A percentile compares a stretch with the other conserved stretches of the same genome.
Evolutionary conservation across 2,113 vertebrate genomes (phyloP).

Genomic region (Ciconia boyciana): DNA sequence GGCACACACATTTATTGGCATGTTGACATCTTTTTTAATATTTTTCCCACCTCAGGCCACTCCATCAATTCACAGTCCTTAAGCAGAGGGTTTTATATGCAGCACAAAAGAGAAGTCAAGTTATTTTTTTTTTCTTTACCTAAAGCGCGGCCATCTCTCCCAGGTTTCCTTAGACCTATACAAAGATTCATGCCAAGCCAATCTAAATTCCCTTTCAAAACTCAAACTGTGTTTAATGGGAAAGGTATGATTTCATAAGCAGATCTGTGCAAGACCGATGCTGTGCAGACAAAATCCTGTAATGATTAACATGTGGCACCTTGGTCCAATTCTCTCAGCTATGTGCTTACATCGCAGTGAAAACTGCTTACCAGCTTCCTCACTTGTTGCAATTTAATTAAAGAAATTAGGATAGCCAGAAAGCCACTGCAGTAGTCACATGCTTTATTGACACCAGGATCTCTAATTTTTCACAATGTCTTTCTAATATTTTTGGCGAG

Average conservation of each 20-base stretch:
- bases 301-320: constrained; percentile 57
- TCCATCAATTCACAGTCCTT: constrained; percentile 5
- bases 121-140: neutral
- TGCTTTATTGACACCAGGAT: neutral
- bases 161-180: neutral
- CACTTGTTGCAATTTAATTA: neutral
- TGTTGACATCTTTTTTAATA: constrained; percentile 37
- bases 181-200: constrained; percentile 4
- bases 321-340: neutral
- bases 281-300: constrained; percentile 36
- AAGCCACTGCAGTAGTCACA: neutral
- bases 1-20: neutral
- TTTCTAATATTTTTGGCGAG: neutral
- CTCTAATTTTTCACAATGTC: neutral
- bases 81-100: neutral
- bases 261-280: constrained; percentile 45
- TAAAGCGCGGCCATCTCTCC: neutral
- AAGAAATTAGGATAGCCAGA: neutral
- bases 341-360: neutral
- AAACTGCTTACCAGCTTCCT: neutral
- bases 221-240: constrained; percentile 46
- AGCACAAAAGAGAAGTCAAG: neutral
- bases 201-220: constrained; percentile 30
- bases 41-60: neutral
- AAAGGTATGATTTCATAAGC: constrained; percentile 61